Percentiles rank a stretch among this genome's conserved stretches.
These are phyloP conservation scores for Anguilla obscura DNA, from an alignment of 2,797 vertebrate genomes.

Conservation along the genomic window DNA sequence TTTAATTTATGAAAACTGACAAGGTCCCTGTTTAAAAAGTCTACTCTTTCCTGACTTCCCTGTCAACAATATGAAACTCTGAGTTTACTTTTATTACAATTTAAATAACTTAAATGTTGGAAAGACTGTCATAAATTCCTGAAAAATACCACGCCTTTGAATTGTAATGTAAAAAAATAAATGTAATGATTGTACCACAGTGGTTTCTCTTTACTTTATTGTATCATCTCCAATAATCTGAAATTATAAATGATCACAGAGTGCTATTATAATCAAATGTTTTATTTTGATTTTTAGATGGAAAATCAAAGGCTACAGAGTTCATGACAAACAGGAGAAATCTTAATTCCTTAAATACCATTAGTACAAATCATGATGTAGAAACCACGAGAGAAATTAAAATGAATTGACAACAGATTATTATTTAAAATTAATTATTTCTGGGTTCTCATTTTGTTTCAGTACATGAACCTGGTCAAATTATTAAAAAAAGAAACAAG, in stretches of 20 bases:
- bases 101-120: background rate
- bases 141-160: constrained; percentile 1
- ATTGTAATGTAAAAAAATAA: background rate
- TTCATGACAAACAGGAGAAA: background rate
- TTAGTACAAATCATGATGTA: background rate
- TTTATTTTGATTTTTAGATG: background rate
- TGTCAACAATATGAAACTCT: constrained; percentile 20
- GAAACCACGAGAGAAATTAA: background rate
- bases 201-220: background rate
- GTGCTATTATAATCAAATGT: background rate
- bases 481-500: background rate
- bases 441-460: background rate
- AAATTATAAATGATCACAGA: constrained; percentile 1
- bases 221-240: background rate
- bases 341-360: background rate
- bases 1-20: constrained; percentile 34
- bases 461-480: background rate
- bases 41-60: background rate
- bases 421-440: constrained; percentile 1
- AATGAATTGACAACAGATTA: background rate
- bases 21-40: background rate
- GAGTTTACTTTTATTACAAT: background rate
- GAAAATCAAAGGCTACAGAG: background rate
- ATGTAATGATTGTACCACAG: background rate
- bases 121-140: background rate